phyloP scores from a whole-genome alignment of 2,888 invertebrate species.

The Andrena camellia region DNA sequence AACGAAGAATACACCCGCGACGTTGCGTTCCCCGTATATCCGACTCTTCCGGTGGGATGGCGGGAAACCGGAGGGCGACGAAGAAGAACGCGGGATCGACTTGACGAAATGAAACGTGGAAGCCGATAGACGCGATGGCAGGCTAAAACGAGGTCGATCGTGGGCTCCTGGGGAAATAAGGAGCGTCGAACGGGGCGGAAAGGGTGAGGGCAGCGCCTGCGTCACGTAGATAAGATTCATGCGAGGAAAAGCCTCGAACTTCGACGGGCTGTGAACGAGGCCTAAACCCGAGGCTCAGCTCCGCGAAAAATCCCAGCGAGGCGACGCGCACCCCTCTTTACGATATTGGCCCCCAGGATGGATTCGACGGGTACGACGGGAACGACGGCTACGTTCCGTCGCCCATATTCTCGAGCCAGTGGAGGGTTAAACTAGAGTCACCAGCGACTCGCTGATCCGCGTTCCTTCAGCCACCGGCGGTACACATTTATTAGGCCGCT shows the following conservation, averaged over 20 bases:
- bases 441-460: conserved; percentile 27
- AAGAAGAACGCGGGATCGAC: conserved; percentile 69
- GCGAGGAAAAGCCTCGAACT: conserved; percentile 65
- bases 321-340: conserved; percentile 47
- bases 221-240: conserved; percentile 76
- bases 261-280: conserved; percentile 67
- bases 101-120: conserved; percentile 75
- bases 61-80: conserved; percentile 55
- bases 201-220: conserved; percentile 63
- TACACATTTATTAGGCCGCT: conserved; percentile 2
- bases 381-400: conserved; percentile 10
- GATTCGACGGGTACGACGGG: conserved; percentile 45
- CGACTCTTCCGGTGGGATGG: conserved; percentile 24
- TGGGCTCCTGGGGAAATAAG: conserved; percentile 61
- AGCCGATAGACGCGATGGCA: conserved; percentile 65
- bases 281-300: conserved; percentile 55
- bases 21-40: conserved; percentile 10
- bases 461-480: not conserved
- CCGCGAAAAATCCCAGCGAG: conserved; percentile 60
- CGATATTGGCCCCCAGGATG: conserved; percentile 54
- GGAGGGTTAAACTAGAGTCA: conserved; percentile 62
- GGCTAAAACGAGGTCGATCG: conserved; percentile 69
- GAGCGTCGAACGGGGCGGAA: conserved; percentile 26
- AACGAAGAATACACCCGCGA: conserved; percentile 18
- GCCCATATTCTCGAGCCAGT: conserved; percentile 47